Conservation (phyloP, 2,113 vertebrate genomes). For the Saguinus midas region DNA sequence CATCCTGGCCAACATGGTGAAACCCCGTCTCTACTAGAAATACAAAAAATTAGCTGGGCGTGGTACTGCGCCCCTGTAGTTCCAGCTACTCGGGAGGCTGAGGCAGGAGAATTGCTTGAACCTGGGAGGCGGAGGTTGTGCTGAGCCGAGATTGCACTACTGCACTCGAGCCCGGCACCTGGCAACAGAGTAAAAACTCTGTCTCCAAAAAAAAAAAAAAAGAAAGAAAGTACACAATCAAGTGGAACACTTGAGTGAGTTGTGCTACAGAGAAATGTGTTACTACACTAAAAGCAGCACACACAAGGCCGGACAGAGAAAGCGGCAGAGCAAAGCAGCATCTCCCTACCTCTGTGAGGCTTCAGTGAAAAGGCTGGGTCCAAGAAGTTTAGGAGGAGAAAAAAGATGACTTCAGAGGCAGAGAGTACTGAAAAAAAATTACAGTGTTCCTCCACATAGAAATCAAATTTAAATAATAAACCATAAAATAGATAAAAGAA, state of each 20-base stretch:
- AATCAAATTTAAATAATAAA: conserved; percentile 12
- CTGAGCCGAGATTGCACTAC: too few relatives aligned
- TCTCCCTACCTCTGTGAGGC: background rate
- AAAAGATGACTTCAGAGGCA: background rate
- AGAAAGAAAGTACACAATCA: background rate
- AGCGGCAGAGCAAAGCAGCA: background rate
- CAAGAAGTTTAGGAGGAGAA: background rate
- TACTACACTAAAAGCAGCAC: background rate
- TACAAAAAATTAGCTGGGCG: too few relatives aligned
- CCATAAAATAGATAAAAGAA: background rate
- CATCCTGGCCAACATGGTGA: too few relatives aligned
- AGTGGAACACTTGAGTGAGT: background rate
- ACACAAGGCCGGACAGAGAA: background rate
- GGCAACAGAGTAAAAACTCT: too few relatives aligned
- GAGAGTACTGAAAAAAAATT: background rate
- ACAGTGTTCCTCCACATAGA: background rate
- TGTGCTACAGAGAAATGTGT: background rate
- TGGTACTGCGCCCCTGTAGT: too few relatives aligned
- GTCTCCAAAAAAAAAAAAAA: too few relatives aligned
- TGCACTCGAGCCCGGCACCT: too few relatives aligned
- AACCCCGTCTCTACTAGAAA: too few relatives aligned
- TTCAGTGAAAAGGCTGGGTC: background rate
- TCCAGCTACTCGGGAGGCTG: too few relatives aligned
- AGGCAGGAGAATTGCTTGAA: too few relatives aligned
- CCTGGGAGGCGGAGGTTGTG: too few relatives aligned